Evolutionary conservation across 2,797 vertebrate species (phyloP).

Genomic region (Sebastes paucispinis): DNA sequence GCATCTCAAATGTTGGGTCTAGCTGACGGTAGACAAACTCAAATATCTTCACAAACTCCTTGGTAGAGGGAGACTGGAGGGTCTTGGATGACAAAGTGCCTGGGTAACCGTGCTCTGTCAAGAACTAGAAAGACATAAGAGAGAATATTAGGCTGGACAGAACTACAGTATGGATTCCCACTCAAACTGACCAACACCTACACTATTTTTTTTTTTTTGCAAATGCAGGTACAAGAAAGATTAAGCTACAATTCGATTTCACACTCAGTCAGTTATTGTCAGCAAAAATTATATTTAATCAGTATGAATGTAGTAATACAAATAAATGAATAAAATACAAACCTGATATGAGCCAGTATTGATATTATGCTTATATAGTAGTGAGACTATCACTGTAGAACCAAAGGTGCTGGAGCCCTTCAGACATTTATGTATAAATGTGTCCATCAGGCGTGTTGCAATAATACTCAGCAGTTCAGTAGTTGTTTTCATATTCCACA

Average conservation of each 20-base stretch:
- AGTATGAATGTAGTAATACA: not conserved
- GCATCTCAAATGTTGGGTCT: slow-evolving; percentile 90
- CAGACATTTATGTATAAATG: not conserved
- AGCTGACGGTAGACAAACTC: slow-evolving; percentile 91
- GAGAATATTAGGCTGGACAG: not conserved
- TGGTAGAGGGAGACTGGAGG: slow-evolving; percentile 93
- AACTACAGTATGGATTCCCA: not conserved
- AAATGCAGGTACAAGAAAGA: not conserved
- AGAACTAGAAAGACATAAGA: slow-evolving; percentile 81
- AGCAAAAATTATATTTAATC: not conserved
- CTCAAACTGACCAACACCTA: not conserved
- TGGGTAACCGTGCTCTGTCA: slow-evolving; percentile 87
- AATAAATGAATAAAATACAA: not conserved
- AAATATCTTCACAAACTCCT: slow-evolving; percentile 96
- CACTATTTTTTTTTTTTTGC: not conserved
- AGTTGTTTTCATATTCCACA: not conserved
- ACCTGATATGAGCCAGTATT: not conserved
- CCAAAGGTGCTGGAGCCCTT: not conserved
- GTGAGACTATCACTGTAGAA: not conserved
- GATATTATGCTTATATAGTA: not conserved
- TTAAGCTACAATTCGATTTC: not conserved
- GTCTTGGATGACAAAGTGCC: slow-evolving; percentile 88
- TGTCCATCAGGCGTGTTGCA: not conserved
- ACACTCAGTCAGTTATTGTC: not conserved
- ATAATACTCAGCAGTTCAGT: not conserved